Evolutionary conservation across 2,888 invertebrate genomes (phyloP), one percentile per base, ranked within the genome.

Genomic region (Didymodactylos carnosus): DNA sequence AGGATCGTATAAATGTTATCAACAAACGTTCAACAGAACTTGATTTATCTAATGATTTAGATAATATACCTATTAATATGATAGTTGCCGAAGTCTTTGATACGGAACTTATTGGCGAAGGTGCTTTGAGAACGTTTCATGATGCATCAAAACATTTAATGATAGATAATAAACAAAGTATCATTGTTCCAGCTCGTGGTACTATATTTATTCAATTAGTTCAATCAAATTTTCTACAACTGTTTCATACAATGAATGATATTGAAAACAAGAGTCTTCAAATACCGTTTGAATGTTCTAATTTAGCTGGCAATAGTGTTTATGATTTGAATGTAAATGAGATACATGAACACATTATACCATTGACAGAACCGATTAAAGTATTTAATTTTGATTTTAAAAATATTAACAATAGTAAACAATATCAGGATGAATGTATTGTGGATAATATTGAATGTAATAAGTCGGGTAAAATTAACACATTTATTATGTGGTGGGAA

Each of bases 401-500:
- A 82, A 94, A 91, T 87, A 88, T 88, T 5, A 88, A 89, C 1
- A 86, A 86, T 77, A 84, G 85, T 8, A 85, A 86, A 0, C 83
- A 89, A 19, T 78, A 82, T 29, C 84, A 83, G 75, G 84, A 87
- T 77, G 86, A 87, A 76, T 83, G 85, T 25, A 71, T 72, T 49
- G 72, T 76, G 29, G 69, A 76, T 71, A 76, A 76, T 39, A 74
- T 77, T 73, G 49, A 76, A 72, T 85, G 87, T 0, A 82, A 83
- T n/a, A 80, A 80, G 5, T 84, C 86, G 19, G 92, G 91, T 0
- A 85, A 81, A 11, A 89, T 90, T 0, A 90, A 93, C 80, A 88
- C 89, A 73, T 87, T 94, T 43, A 91, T 95, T 79, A 90, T 94
- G 88, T 98, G 95, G 95, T 98, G 98, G 98, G 91, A 93, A 77